Base-by-base conservation (phyloP, 2,888 invertebrate genomes). In the Sinhomidia bicolor region DNA sequence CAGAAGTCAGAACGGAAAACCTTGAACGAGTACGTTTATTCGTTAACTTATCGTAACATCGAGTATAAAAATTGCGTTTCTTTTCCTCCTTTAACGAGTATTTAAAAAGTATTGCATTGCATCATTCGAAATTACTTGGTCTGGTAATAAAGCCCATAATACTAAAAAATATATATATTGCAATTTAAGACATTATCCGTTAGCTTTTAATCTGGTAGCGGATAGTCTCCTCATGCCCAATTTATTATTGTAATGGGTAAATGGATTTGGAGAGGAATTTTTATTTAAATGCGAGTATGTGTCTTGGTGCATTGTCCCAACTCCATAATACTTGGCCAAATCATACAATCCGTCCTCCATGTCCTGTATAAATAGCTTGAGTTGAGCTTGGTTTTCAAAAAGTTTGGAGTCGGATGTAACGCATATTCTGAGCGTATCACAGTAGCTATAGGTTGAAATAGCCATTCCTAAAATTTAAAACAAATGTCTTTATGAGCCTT, bases 401-500 rank as follows among this genome's bases (percentile, higher is more conserved):
- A 90, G 65, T 29, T 60, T 57, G 9, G 88, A 87, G 41, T 90
- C 90, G 1, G 82, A 51, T n/a, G 89, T 89, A 9, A 90, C 62
- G 23, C 89, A 90, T 5, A 90, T 79, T 41, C 90, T 71, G n/a
- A 90, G 36, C 47, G 85, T 57, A 41, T 85, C 82, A 51, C 85
- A 85, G 47, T 82, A 89, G 74, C 89, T 89, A 47, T 87, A 89
- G 1, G 89, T 87, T 10, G 87, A 68, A 51, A 90, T 76, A 44
- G 74, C 89, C 74, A 90, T 41, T 0, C 90, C 90, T 90, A 54
- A 1, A 71, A 78, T 44, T 32, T 47, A 14, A 26, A 26, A 47
- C 1, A 14, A 26, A 47, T 1, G 62, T 12, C n/a, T 17, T 20
- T n/a, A 74, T 44, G 12, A 76, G 20, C 17, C 76, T 17, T 20